These are phyloP conservation scores for Nothocercus nigrocapillus DNA, from an alignment of 2,113 vertebrate genomes.

Conservation along the genomic window DNA sequence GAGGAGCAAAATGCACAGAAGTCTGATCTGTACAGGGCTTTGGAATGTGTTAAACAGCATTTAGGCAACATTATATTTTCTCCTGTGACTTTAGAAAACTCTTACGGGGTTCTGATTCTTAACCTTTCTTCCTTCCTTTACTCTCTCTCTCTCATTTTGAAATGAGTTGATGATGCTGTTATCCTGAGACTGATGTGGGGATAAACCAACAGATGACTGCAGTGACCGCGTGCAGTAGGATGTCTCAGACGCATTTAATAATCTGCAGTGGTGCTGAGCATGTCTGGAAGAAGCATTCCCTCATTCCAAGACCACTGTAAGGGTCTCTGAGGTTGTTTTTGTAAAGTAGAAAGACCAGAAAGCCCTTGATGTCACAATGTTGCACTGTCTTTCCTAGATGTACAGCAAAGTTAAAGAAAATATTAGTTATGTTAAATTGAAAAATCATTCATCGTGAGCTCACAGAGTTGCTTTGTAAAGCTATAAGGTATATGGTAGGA, in stretches of 20 bases:
- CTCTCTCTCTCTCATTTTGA: background rate
- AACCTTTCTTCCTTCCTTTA: background rate
- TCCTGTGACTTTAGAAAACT: background rate
- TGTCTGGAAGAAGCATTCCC: background rate
- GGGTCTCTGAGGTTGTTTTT: background rate
- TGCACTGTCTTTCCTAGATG: background rate
- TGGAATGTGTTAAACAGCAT: background rate
- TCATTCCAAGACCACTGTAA: background rate
- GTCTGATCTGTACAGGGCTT: background rate
- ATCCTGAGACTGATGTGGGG: slow-evolving; percentile 1
- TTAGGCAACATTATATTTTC: background rate
- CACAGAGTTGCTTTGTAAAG: background rate
- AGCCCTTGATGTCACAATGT: background rate
- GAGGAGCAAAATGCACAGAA: background rate
- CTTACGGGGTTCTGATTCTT: background rate
- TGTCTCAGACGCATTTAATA: background rate
- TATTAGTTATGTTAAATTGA: background rate
- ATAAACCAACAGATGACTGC: background rate
- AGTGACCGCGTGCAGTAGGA: background rate
- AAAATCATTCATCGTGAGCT: background rate
- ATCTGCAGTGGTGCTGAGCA: background rate
- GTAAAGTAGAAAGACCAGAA: slow-evolving; percentile 24
- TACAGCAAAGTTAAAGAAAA: background rate
- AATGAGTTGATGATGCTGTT: background rate
- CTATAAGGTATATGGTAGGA: background rate